phyloP scores from a whole-genome alignment of 1,140 invertebrate species.

The Melipona quadrifasciata region DNA sequence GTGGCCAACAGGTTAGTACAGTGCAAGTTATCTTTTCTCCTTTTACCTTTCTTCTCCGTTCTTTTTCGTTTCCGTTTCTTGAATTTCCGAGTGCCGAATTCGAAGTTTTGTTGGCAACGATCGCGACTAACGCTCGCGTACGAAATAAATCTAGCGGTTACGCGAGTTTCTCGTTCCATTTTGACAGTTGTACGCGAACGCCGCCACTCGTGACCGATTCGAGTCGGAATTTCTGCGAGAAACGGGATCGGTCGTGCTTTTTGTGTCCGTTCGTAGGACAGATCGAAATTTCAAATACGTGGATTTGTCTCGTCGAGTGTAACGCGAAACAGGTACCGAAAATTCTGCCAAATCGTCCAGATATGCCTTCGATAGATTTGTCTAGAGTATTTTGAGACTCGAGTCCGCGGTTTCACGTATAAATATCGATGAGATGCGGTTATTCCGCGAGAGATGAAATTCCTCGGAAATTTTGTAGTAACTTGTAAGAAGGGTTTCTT shows the following conservation, averaged over 20 bases:
- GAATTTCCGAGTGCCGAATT: neutral
- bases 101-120: neutral
- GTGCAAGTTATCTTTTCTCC: neutral
- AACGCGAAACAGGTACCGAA: neutral
- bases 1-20: constrained; percentile 46
- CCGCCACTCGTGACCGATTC: neutral
- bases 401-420: neutral
- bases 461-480: neutral
- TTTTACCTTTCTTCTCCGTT: neutral
- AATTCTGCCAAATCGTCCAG: constrained; percentile 6
- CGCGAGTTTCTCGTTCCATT: neutral
- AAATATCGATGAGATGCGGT: constrained; percentile 29
- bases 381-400: neutral
- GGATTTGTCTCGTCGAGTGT: neutral
- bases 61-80: neutral
- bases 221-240: neutral
- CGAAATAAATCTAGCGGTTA: too few species aligned
- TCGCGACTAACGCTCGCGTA: too few species aligned
- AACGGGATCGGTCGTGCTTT: constrained; percentile 3
- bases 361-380: neutral
- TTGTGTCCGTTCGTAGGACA: neutral
- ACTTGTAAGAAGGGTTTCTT: neutral
- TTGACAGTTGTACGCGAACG: constrained; percentile 16
- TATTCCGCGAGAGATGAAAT: neutral
- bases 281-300: neutral